Evolutionary conservation across 1,140 invertebrate species (phyloP).

Genomic region (Marisa cornuarietis): DNA sequence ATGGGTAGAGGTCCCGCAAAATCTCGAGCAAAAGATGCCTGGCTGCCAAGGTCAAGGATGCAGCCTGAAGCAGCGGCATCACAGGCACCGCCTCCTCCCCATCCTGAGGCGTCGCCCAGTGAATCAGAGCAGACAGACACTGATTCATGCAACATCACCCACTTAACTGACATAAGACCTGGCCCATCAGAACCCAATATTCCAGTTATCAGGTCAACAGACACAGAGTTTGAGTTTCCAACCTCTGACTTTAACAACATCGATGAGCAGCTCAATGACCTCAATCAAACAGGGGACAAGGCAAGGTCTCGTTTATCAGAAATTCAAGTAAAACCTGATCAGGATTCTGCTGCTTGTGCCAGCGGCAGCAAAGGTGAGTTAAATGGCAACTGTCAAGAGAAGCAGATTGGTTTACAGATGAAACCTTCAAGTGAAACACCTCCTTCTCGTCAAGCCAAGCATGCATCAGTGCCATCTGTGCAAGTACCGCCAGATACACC

Average conservation of each 20-base stretch:
- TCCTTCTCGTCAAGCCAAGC: too few species aligned
- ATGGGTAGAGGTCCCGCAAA: constrained; percentile 21
- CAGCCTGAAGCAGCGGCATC: constrained; percentile 23
- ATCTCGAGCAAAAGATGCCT: not conserved
- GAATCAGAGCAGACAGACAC: constrained; percentile 56
- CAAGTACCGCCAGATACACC: too few species aligned
- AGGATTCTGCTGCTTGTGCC: constrained; percentile 6
- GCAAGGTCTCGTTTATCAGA: constrained; percentile 3
- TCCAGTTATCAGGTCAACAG: constrained; percentile 49
- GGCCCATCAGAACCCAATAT: constrained; percentile 22
- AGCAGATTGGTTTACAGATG: too few species aligned
- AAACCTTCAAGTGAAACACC: too few species aligned
- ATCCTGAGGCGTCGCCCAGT: constrained; percentile 47
- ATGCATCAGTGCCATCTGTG: too few species aligned
- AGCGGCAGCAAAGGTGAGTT: not conserved
- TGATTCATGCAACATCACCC: constrained; percentile 53
- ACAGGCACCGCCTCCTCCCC: constrained; percentile 22
- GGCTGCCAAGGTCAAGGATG: too few species aligned
- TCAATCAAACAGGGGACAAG: constrained; percentile 49
- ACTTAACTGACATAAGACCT: constrained; percentile 26
- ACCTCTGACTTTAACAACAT: constrained; percentile 59
- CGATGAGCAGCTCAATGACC: constrained; percentile 58
- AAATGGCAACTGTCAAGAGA: not conserved
- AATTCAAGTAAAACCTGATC: constrained; percentile 15
- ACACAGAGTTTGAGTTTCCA: constrained; percentile 60